These are phyloP conservation scores for Neotoxoptera formosana DNA, from an alignment of 1,140 invertebrate species.

Conservation along the genomic window DNA sequence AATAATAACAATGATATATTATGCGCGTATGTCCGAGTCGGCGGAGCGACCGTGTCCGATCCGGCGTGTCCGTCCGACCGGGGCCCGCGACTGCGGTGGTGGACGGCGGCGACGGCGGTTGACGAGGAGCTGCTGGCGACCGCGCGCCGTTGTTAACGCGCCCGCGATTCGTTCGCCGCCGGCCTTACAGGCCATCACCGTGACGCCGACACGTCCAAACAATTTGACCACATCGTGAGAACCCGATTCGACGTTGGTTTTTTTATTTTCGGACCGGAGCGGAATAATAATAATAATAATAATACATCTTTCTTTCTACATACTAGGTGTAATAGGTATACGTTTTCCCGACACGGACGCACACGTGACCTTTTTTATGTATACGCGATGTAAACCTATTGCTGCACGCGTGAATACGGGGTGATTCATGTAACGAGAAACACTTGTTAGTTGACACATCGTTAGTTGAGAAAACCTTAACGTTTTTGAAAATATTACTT, in stretches of 20 bases:
- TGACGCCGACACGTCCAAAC: conserved; percentile 56
- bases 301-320: conserved; percentile 13
- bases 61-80: conserved; percentile 40
- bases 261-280: background rate
- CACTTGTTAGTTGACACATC: background rate
- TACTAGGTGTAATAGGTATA: background rate
- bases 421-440: background rate
- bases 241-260: conserved; percentile 39
- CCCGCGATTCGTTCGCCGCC: conserved; percentile 32
- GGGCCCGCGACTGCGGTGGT: background rate
- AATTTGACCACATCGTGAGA: conserved; percentile 54
- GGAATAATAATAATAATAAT: background rate
- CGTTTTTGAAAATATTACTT: no score
- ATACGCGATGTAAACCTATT: background rate
- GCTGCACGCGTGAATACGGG: background rate
- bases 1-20: background rate
- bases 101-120: background rate
- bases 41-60: conserved; percentile 47
- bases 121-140: background rate
- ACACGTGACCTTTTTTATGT: conserved; percentile 56
- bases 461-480: background rate
- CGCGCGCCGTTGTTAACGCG: conserved; percentile 8
- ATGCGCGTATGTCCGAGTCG: background rate
- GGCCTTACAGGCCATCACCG: conserved; percentile 28
- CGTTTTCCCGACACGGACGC: conserved; percentile 39